A percentile compares a stretch with the other conserved stretches of the same genome.
Conservation (phyloP, 2,888 invertebrate genomes). For the Nineta flava region DNA sequence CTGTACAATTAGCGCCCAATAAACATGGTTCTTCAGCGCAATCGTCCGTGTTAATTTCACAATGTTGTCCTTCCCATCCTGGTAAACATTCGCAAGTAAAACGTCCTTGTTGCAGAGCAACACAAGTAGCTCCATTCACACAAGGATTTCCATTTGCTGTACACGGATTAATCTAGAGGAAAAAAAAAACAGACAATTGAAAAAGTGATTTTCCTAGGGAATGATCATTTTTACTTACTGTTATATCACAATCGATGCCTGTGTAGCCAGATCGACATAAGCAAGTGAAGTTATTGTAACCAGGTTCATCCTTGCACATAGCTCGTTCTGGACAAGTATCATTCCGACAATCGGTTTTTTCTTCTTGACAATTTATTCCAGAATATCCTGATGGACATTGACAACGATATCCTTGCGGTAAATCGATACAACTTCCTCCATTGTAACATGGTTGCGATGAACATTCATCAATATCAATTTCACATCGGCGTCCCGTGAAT, state of each 20-base stretch:
- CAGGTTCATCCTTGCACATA: constrained; percentile 93
- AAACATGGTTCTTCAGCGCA: constrained; percentile 86
- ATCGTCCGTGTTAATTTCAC: constrained; percentile 85
- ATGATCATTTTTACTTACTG: constrained; percentile 35
- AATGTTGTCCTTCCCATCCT: constrained; percentile 95
- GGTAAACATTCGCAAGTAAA: constrained; percentile 90
- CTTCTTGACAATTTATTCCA: constrained; percentile 91
- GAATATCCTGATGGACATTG: constrained; percentile 75
- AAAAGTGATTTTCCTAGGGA: background rate
- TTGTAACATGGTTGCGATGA: constrained; percentile 89
- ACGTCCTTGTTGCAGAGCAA: constrained; percentile 78
- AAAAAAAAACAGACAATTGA: constrained; percentile 7
- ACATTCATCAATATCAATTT: constrained; percentile 91
- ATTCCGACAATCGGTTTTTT: constrained; percentile 72
- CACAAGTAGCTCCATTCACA: constrained; percentile 75
- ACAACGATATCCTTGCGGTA: constrained; percentile 84
- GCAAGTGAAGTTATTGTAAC: constrained; percentile 78
- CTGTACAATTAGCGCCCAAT: constrained; percentile 81
- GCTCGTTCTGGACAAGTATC: constrained; percentile 90
- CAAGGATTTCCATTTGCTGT: constrained; percentile 82
- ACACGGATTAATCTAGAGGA: constrained; percentile 69
- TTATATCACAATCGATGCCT: constrained; percentile 79
- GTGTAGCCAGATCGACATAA: constrained; percentile 90
- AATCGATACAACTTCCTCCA: constrained; percentile 79
- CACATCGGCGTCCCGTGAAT: constrained; percentile 84